Evolutionary conservation across 2,797 vertebrate species (phyloP), one percentile per base, ranked within the genome.

Genomic region (Oceanodroma leucorhoa): DNA sequence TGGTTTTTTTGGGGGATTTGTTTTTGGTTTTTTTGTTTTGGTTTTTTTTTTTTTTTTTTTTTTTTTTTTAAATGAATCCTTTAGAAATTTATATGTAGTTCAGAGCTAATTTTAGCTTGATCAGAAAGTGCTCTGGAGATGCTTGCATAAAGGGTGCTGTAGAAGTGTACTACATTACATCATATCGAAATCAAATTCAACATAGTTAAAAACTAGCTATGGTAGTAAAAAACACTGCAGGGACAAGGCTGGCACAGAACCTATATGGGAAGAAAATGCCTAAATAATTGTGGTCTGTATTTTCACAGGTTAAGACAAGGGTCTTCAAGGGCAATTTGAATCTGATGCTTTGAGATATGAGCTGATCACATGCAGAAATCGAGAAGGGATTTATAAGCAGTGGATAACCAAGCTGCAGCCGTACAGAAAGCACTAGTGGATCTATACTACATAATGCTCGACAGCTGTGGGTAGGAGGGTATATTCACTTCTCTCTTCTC

Each of bases 71-170:
- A 93, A 81, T 8, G 0, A 83, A 65, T 83, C 18, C 86, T 81
- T 94, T 65, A 83, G 38, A 69, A 89, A 90, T 92, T 86, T 78
- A 7, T 60, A 46, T 54, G 38, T 30, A 80, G 58, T 84, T 90
- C 77, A 87, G 62, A 70, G 51, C 41, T 89, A 90, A 75, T 89
- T 94, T 89, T 87, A 83, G 30, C 48, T 87, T 84, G 62, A 92
- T 87, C 73, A 69, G 60, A 93, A 96, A 87, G 60, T 61, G 48
- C 32, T 83, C 60, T 84, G 36, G 77, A 73, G 77, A 85, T 71
- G 27, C 70, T 83, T 84, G 73, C 55, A 78, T 58, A 73, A 71
- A 94, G 93, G 71, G 71, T 90, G 55, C 27, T 77, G 21, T 30
- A 80, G 70, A 80, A 91, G 36, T 69, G 9, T 19, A 65, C 34